phyloP scores from a whole-genome alignment of 2,888 invertebrate species.

The Caenorhabditis sp. region DNA sequence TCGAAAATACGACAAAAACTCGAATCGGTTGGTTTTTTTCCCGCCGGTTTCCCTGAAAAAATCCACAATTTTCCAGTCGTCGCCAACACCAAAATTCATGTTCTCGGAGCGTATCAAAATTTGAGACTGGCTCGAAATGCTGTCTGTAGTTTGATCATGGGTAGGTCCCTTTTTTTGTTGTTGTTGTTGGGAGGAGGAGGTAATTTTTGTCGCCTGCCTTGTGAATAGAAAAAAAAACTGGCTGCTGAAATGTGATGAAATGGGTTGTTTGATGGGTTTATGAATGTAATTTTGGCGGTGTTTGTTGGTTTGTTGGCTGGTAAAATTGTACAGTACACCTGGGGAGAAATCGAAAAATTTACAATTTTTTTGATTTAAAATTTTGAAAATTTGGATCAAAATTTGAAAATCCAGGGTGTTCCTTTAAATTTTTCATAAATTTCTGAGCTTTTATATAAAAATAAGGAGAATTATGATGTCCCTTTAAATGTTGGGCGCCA shows the following conservation, averaged over 20 bases:
- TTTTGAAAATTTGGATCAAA: neutral
- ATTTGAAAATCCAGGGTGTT: neutral
- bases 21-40: slow-evolving; percentile 76
- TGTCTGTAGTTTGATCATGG: slow-evolving; percentile 93
- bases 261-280: too few relatives aligned
- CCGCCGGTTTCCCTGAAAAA: neutral
- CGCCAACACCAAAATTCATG: slow-evolving; percentile 94
- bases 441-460: too few relatives aligned
- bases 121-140: slow-evolving; percentile 91
- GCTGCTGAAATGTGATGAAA: neutral
- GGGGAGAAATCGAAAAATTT: slow-evolving; percentile 8
- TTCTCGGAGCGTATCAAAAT: slow-evolving; percentile 95
- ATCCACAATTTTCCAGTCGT: slow-evolving; percentile 77
- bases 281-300: neutral
- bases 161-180: too few relatives aligned
- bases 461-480: too few relatives aligned
- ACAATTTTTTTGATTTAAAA: neutral
- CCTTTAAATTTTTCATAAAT: neutral
- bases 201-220: too few relatives aligned
- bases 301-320: neutral
- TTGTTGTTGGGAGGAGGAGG: too few relatives aligned
- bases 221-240: too few relatives aligned
- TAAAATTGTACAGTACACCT: slow-evolving; percentile 10
- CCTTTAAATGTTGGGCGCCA: too few relatives aligned
- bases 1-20: slow-evolving; percentile 98